A percentile compares a stretch with the other conserved stretches of the same genome.
Evolutionary conservation across 2,113 vertebrate species (phyloP).

Genomic region (Empidonax traillii): DNA sequence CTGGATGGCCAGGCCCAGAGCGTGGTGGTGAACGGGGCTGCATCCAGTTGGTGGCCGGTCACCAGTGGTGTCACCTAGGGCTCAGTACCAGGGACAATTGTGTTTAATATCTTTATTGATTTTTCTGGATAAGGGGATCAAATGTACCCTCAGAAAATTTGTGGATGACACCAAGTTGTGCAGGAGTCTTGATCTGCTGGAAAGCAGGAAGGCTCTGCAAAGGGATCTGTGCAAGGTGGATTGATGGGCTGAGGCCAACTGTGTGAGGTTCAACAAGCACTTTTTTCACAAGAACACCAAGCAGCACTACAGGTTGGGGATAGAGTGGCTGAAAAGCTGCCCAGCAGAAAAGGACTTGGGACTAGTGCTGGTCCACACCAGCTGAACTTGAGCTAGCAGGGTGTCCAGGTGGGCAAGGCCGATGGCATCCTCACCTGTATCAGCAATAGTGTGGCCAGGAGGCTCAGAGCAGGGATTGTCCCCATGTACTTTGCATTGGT

Average conservation of each 20-base stretch:
- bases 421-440: not conserved
- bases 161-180: too few species aligned
- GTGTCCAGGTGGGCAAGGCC: not conserved
- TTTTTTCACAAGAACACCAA: not conserved
- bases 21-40: not conserved
- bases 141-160: not conserved
- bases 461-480: not conserved
- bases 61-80: too few species aligned
- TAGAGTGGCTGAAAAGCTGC: not conserved
- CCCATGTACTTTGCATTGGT: not conserved
- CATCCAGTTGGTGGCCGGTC: too few species aligned
- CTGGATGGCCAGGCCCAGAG: fast-evolving
- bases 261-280: not conserved
- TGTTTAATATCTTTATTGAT: not conserved
- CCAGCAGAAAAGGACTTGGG: fast-evolving
- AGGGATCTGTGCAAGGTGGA: not conserved
- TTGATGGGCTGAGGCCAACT: fast-evolving
- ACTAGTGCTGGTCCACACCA: not conserved
- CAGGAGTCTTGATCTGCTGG: not conserved
- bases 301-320: fast-evolving
- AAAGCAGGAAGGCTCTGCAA: not conserved
- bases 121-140: not conserved
- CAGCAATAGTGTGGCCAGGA: not conserved
- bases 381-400: not conserved
- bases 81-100: too few species aligned